Base-by-base conservation (phyloP, 2,113 vertebrate genomes). In the Toxotes chatareus region DNA sequence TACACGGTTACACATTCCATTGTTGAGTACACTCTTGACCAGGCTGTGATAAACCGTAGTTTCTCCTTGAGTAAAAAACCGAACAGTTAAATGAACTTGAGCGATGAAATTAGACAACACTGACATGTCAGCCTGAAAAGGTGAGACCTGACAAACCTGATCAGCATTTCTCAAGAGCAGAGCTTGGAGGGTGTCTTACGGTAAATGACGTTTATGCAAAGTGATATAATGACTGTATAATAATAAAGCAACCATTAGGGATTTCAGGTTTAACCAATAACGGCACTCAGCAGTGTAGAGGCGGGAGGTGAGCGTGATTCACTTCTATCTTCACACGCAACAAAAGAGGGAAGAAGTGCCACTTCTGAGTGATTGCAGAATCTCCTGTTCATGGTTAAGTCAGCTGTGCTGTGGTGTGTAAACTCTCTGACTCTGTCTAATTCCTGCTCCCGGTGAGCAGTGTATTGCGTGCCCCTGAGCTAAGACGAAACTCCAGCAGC, bases 401-500 rank as follows among this genome's bases (percentile, higher is more conserved):
- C 36, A 32, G 27, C 1, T 7, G 73, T 17, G 63, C 8, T 64
- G 32, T 44, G 32, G 19, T 67, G n/a, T 42, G 23, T 74, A n/a
- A 86, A 83, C 69, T 71, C 68, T 1, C 5, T 63, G 79, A 49
- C 3, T 16, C 36, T 64, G 47, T 57, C 42, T 69, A 36, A 55
- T 31, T 53, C 19, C 16, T 23, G 1, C 9, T 6, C 69, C 53
- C 21, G 0, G 23, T 57, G 57, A 73, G 34, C n/a, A 11, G 55
- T 42, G 11, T 2, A 3, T 14, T 55, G 57, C 46, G 44, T 42
- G 44, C 56, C 32, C 14, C 34, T 1, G 75, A 79, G 62, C 79
- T 47, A 0, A 85, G 73, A 36, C 40, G 56, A 86, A 86, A 88
- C 88, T 79, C 68, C 65, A 21, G 59, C 9, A 0, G 44, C 70